Evolutionary conservation across 2,888 invertebrate genomes (phyloP).

Genomic region (Dynastes tityus): DNA sequence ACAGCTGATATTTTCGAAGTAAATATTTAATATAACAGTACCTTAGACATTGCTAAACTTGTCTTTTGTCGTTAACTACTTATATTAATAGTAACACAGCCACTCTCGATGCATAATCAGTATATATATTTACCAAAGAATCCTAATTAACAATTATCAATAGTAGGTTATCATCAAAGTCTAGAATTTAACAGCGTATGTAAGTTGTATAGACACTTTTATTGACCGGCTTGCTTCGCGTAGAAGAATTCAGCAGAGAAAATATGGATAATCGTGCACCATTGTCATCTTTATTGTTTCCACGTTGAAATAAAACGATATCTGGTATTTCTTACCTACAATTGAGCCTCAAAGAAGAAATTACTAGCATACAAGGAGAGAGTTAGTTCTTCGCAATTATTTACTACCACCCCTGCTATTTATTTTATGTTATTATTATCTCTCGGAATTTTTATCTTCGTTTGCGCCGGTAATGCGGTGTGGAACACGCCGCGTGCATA

Average conservation of each 20-base stretch:
- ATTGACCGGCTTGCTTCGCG: conserved; percentile 56
- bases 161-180: conserved; percentile 61
- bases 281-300: conserved; percentile 63
- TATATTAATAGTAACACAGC: too few relatives aligned
- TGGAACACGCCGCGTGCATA: conserved; percentile 26
- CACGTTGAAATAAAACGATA: conserved; percentile 53
- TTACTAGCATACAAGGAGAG: conserved; percentile 55
- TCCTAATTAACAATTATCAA: conserved; percentile 63
- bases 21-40: too few relatives aligned
- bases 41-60: too few relatives aligned
- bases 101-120: conserved; percentile 6
- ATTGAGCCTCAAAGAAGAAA: conserved; percentile 62
- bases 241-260: conserved; percentile 59
- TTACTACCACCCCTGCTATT: conserved; percentile 57
- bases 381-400: conserved; percentile 57
- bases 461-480: conserved; percentile 8
- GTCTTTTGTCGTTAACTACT: too few relatives aligned
- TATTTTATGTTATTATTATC: conserved; percentile 46
- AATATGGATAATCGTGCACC: conserved; percentile 65
- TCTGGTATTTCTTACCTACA: conserved; percentile 59
- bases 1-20: too few relatives aligned
- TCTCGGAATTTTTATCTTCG: conserved; percentile 25
- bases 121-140: conserved; percentile 60
- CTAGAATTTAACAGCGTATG: conserved; percentile 61
- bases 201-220: conserved; percentile 62